Evolutionary conservation across 2,113 vertebrate species (phyloP).

Genomic region (Coturnix japonica): DNA sequence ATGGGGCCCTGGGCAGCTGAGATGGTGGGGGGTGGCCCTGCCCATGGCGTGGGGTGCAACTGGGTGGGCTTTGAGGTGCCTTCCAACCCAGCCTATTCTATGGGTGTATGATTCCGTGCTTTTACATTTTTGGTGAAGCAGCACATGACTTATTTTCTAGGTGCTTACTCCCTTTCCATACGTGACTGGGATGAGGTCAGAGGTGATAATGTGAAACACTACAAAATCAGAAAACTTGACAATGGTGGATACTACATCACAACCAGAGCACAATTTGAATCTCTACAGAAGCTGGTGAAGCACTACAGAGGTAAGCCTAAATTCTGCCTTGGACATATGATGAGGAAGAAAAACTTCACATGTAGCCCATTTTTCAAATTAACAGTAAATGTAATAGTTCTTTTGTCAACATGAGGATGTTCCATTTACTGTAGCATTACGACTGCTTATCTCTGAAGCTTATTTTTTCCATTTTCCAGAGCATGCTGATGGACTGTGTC

Average conservation of each 20-base stretch:
- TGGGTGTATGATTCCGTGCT: not conserved
- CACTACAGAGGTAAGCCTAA: constrained; percentile 91
- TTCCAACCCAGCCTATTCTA: not conserved
- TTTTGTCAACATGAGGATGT: not conserved
- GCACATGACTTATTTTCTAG: constrained; percentile 67
- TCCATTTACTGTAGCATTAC: not conserved
- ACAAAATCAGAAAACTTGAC: constrained; percentile 99
- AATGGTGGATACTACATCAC: constrained; percentile 98
- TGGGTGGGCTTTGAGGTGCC: not conserved
- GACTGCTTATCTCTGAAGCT: not conserved
- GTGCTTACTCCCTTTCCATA: constrained; percentile 97
- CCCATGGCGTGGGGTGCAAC: not conserved
- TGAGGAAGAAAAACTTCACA: not conserved
- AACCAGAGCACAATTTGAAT: constrained; percentile 96
- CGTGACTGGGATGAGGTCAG: constrained; percentile 96
- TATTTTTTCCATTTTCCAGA: constrained; percentile 78
- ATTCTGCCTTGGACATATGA: not conserved
- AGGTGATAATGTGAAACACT: constrained; percentile 99
- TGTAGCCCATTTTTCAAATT: not conserved
- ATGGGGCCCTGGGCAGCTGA: not conserved
- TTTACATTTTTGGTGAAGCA: not conserved
- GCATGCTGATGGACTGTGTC: constrained; percentile 95
- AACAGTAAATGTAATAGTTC: not conserved
- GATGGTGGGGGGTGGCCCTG: not conserved
- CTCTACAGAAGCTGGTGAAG: constrained; percentile 95